Evolutionary conservation across 1,140 invertebrate genomes (phyloP).

Genomic region (Coptotermes formosanus): DNA sequence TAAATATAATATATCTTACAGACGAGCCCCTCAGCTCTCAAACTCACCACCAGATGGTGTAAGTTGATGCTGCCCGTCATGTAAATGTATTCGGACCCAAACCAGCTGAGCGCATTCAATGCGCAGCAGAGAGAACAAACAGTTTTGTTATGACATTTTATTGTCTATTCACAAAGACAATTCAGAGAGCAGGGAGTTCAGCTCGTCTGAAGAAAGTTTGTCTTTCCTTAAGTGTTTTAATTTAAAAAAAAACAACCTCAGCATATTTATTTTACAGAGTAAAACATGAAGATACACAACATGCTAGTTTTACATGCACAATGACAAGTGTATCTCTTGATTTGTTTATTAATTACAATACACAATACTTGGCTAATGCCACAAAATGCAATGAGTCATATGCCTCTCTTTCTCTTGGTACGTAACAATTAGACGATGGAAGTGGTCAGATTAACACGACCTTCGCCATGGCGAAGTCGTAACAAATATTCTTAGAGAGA

Average conservation of each 20-base stretch:
- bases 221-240: constrained; percentile 32
- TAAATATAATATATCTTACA: constrained; percentile 29
- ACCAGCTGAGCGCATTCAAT: constrained; percentile 43
- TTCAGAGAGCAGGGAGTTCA: constrained; percentile 44
- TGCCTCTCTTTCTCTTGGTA: background rate
- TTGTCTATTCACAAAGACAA: constrained; percentile 53
- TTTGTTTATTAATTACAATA: background rate
- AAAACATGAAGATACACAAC: constrained; percentile 31
- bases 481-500: background rate
- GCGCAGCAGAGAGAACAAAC: constrained; percentile 33
- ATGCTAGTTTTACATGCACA: constrained; percentile 13
- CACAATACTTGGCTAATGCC: constrained; percentile 1
- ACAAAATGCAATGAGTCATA: background rate
- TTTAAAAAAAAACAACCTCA: constrained; percentile 30
- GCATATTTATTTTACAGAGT: constrained; percentile 29
- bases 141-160: constrained; percentile 41
- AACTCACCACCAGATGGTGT: constrained; percentile 31
- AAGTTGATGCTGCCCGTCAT: constrained; percentile 29
- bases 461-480: background rate
- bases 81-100: constrained; percentile 48
- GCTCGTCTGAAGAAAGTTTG: constrained; percentile 51
- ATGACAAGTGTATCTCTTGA: background rate
- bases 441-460: background rate
- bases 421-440: background rate
- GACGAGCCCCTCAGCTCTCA: constrained; percentile 34